Percentiles rank a stretch among this genome's conserved stretches.
Conservation (phyloP, 2,888 invertebrate genomes). For the Tetragonisca angustula region DNA sequence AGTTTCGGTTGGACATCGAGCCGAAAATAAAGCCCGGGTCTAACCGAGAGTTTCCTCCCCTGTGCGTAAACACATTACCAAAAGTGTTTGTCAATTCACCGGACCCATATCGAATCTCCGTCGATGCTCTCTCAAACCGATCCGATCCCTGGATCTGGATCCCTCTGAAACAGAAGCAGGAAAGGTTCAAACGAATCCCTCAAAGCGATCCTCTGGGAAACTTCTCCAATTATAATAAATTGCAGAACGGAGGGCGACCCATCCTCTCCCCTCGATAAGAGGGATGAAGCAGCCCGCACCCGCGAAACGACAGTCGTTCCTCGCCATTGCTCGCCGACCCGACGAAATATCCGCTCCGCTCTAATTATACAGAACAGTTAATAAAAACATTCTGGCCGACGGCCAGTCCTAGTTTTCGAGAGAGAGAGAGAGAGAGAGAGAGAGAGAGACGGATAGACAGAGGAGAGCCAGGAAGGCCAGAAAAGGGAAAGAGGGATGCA, state of each 20-base stretch:
- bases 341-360: slow-evolving; percentile 50
- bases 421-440: slow-evolving; percentile 17
- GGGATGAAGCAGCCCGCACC: neutral
- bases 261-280: no score
- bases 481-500: slow-evolving; percentile 52
- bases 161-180: neutral
- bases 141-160: neutral
- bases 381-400: slow-evolving; percentile 74
- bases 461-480: slow-evolving; percentile 12
- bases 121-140: neutral
- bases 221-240: slow-evolving; percentile 47
- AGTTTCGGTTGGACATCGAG: neutral
- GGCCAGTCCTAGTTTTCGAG: slow-evolving; percentile 66
- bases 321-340: slow-evolving; percentile 26
- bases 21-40: neutral
- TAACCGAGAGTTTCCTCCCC: neutral
- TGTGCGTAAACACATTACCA: neutral
- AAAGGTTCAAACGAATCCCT: neutral
- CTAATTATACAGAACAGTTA: slow-evolving; percentile 73
- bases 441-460: slow-evolving; percentile 33
- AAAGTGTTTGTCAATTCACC: neutral
- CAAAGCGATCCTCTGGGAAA: neutral
- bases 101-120: neutral
- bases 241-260: neutral
- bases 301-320: slow-evolving; percentile 27